A percentile compares a stretch with the other conserved stretches of the same genome.
Conservation (phyloP, 2,797 vertebrate genomes). For the Nyctibius grandis region DNA sequence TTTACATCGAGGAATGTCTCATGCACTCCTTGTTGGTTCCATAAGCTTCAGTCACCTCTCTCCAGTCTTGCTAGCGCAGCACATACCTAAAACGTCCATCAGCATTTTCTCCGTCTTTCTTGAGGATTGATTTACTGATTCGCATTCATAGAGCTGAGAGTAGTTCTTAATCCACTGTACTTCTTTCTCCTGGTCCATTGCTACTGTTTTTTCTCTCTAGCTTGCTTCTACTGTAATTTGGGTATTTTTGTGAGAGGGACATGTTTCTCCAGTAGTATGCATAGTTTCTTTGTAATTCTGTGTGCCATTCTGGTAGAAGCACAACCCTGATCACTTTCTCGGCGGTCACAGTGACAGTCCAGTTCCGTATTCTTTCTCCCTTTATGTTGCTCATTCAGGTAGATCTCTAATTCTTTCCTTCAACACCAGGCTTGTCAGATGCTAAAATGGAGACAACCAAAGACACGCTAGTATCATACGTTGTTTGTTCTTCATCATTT, state of each 20-base stretch:
- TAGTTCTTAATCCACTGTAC: neutral
- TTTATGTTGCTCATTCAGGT: neutral
- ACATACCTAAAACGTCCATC: neutral
- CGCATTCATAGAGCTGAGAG: rapidly evolving
- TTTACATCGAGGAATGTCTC: neutral
- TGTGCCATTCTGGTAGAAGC: neutral
- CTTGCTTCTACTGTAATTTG: neutral
- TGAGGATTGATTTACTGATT: neutral
- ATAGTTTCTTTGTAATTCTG: neutral
- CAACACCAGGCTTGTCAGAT: neutral
- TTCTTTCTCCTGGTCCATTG: neutral
- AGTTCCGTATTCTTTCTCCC: neutral
- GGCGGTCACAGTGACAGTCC: neutral
- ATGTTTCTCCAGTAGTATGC: neutral
- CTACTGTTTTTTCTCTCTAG: neutral
- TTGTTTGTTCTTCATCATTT: neutral
- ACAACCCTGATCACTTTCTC: neutral
- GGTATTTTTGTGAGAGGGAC: neutral
- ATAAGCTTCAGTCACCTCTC: neutral
- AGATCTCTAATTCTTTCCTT: neutral
- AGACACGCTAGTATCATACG: neutral
- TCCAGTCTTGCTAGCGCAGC: neutral
- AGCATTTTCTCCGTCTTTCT: neutral
- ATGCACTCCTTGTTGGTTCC: neutral
- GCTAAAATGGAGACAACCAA: neutral